Evolutionary conservation across 2,888 invertebrate genomes (phyloP), one percentile per base, ranked within the genome.

Genomic region (Xestoiulus laeticollis): DNA sequence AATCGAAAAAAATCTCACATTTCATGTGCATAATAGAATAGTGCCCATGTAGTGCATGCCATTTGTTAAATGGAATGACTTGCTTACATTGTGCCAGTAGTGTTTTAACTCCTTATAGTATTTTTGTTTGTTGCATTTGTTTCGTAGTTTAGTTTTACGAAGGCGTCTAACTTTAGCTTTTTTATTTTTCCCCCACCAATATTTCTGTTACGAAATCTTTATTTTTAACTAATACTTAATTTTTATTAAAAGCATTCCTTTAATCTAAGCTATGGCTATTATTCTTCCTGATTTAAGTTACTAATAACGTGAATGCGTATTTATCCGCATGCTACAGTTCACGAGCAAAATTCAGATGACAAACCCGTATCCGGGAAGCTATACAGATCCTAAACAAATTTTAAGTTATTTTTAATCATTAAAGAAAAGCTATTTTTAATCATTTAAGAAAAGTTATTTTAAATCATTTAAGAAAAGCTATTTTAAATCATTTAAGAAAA

Each of bases 201-300:
- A 78, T 32, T 78, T 32, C 78, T 78, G 5, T 78, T 14, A 12
- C 30, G 78, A 14, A 68, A 78, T 4, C 78, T 68, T 26, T 16
- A 14, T 78, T 48, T 38, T 78, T 78, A 78, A 78, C 78, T 78
- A 30, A 78, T 78, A 78, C 30, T 78, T 38, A 78, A 30, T 78
- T 38, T 78, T 32, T 30, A 32, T 78, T 14, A 30, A 78, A 78
- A 78, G 30, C 30, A 30, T 78, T 78, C 78, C 78, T 16, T 78
- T 78, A 78, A 78, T 78, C 30, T 16, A 30, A 78, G 30, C 78
- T 30, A 10, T 14, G 78, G 12, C 16, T 32, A 0, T 78, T 78
- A 14, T 30, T 78, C 26, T 16, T 78, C 16, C 78, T 78, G 30
- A 78, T 78, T 32, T 78, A 3, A 4, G 30, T 78, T 78, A 78